phyloP scores from a whole-genome alignment of 1,140 invertebrate species.

The Lineus longissimus region DNA sequence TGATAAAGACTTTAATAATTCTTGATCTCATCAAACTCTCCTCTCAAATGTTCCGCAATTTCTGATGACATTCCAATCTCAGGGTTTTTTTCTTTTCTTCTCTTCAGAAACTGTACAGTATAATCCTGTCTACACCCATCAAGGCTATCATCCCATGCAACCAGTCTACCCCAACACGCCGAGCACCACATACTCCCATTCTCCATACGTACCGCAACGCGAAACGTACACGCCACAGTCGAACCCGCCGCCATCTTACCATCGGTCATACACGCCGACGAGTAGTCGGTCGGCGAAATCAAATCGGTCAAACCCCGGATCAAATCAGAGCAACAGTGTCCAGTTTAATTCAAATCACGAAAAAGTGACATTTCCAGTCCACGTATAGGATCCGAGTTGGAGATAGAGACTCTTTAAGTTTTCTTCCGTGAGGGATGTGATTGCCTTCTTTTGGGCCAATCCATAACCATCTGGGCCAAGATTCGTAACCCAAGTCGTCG shows the following conservation, averaged over 20 bases:
- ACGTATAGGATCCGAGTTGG: constrained; percentile 1
- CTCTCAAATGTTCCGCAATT: too few relatives aligned
- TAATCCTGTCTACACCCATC: constrained; percentile 32
- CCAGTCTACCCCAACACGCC: constrained; percentile 28
- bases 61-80: too few relatives aligned
- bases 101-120: neutral
- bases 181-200: constrained; percentile 9
- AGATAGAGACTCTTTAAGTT: too few relatives aligned
- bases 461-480: too few relatives aligned
- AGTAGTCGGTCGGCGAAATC: constrained; percentile 42
- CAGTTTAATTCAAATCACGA: neutral
- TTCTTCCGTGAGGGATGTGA: too few relatives aligned
- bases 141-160: constrained; percentile 46
- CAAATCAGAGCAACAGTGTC: neutral
- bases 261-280: constrained; percentile 40
- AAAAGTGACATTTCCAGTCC: constrained; percentile 7
- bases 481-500: too few relatives aligned
- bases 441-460: too few relatives aligned
- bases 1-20: too few relatives aligned
- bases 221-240: constrained; percentile 21
- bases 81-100: too few relatives aligned
- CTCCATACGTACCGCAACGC: constrained; percentile 7
- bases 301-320: constrained; percentile 30
- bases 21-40: too few relatives aligned
- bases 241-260: constrained; percentile 29